phyloP scores from a whole-genome alignment of 2,888 invertebrate genomes.

The Meiosimyza decipiens region DNA sequence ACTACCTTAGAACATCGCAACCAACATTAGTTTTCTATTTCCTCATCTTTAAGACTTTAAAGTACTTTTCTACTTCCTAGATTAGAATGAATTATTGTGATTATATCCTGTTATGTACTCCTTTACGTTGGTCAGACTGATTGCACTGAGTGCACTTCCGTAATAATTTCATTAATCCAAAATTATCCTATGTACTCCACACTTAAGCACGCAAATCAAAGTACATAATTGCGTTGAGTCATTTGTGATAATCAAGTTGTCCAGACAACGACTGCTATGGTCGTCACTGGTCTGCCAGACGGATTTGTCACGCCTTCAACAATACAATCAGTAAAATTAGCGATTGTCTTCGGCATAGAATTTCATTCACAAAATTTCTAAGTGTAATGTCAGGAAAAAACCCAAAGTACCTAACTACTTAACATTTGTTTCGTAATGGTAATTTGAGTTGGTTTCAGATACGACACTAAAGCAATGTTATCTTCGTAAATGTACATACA shows the following conservation, averaged over 20 bases:
- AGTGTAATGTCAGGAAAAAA: too few relatives aligned
- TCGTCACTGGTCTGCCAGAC: constrained; percentile 19
- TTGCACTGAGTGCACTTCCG: too few relatives aligned
- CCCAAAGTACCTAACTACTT: too few relatives aligned
- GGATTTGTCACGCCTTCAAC: constrained; percentile 31
- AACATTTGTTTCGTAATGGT: too few relatives aligned
- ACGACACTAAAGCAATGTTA: too few relatives aligned
- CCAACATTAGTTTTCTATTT: background rate
- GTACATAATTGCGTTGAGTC: constrained; percentile 15
- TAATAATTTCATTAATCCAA: background rate
- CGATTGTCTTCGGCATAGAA: background rate
- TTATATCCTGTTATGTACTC: too few relatives aligned
- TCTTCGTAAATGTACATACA: too few relatives aligned
- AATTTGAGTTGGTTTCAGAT: too few relatives aligned
- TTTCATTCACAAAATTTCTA: background rate
- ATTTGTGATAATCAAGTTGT: background rate
- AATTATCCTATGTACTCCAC: constrained; percentile 15
- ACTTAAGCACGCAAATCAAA: background rate
- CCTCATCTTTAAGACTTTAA: background rate
- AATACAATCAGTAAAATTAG: constrained; percentile 22
- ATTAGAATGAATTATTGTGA: too few relatives aligned
- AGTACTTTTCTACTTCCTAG: background rate
- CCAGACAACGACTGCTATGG: background rate
- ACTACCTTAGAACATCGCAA: background rate
- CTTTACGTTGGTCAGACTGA: too few relatives aligned